These are phyloP conservation scores for Zaprionus davidi DNA, from an alignment of 1,140 invertebrate species.

Conservation along the genomic window DNA sequence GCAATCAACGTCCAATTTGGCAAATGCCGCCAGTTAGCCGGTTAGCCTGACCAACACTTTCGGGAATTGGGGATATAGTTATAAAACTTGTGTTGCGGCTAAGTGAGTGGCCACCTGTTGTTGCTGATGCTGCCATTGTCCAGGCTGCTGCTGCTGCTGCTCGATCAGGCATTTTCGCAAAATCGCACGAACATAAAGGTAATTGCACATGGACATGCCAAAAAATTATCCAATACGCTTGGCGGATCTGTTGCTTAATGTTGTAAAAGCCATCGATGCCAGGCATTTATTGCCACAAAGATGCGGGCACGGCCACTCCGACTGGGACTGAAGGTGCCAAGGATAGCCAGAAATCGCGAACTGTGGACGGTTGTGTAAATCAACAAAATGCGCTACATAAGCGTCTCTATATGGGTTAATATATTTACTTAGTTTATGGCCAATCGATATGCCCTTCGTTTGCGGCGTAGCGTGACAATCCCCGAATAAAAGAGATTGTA, in stretches of 20 bases:
- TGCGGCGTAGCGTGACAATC: conserved; percentile 60
- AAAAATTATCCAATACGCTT: conserved; percentile 75
- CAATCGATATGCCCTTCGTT: background rate
- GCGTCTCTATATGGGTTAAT: background rate
- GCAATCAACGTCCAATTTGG: conserved; percentile 79
- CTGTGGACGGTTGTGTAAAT: conserved; percentile 18
- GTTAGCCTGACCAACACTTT: conserved; percentile 10
- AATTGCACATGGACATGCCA: conserved; percentile 77
- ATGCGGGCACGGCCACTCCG: conserved; percentile 5
- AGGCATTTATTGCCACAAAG: conserved; percentile 68
- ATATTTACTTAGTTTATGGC: background rate
- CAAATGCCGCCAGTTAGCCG: conserved; percentile 66
- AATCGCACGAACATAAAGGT: conserved; percentile 81
- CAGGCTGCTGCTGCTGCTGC: conserved; percentile 46
- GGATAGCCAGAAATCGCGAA: conserved; percentile 51
- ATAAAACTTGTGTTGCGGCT: conserved; percentile 60
- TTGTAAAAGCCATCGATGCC: conserved; percentile 74
- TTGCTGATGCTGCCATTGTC: conserved; percentile 62
- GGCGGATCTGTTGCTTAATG: conserved; percentile 39
- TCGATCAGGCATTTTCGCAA: conserved; percentile 55
- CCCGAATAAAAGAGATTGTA: conserved; percentile 80
- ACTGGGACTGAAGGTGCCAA: conserved; percentile 52
- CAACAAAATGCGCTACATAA: conserved; percentile 13
- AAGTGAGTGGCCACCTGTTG: conserved; percentile 75
- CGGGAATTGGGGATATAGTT: conserved; percentile 55